Conservation (phyloP, 2,888 invertebrate genomes). For the Netelia melanura region DNA sequence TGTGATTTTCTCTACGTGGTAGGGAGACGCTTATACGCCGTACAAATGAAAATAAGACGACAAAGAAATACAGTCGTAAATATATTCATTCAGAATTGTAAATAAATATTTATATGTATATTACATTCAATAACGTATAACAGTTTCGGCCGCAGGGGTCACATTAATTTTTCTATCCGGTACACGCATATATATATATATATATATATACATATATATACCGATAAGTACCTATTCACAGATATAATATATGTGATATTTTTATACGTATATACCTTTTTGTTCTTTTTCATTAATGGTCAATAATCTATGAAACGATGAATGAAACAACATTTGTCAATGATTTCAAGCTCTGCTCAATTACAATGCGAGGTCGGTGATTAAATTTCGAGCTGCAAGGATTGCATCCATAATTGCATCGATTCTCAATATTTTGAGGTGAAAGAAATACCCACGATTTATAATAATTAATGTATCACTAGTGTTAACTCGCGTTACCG, state of each 20-base stretch:
- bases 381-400: slow-evolving; percentile 2
- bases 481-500: slow-evolving; percentile 59
- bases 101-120: slow-evolving; percentile 66
- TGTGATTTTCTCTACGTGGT: background rate
- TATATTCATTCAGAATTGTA: slow-evolving; percentile 39
- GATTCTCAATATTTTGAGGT: background rate
- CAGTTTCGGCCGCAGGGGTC: slow-evolving; percentile 49
- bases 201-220: slow-evolving; percentile 17
- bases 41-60: background rate
- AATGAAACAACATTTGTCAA: slow-evolving; percentile 30
- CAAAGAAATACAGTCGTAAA: background rate
- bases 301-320: slow-evolving; percentile 46
- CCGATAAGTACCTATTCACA: slow-evolving; percentile 22
- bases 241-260: slow-evolving; percentile 39
- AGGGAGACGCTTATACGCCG: background rate
- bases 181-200: slow-evolving; percentile 20
- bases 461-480: slow-evolving; percentile 42
- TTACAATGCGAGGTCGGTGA: background rate
- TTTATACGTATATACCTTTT: slow-evolving; percentile 11
- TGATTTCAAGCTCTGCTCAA: background rate
- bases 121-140: slow-evolving; percentile 62
- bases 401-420: slow-evolving; percentile 35
- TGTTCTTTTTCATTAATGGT: slow-evolving; percentile 32
- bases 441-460: slow-evolving; percentile 16
- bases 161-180: slow-evolving; percentile 37